Base-by-base conservation (phyloP, 2,888 invertebrate species). In the Poecilus cupreus region DNA sequence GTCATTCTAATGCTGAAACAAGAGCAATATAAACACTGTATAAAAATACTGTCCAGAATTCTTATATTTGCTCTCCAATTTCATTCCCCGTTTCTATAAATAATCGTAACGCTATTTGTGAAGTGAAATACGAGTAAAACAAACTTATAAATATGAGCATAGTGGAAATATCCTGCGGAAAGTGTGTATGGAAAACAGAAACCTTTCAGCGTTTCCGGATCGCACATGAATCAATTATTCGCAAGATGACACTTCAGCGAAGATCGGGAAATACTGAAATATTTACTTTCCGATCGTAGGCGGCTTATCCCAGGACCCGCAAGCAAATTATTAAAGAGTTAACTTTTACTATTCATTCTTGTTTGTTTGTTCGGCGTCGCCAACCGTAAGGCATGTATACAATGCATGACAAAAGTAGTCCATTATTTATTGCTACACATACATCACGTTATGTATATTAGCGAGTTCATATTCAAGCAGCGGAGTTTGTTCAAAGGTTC, bases 371-470 rank as follows among this genome's bases (percentile, higher is more conserved):
- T 0, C 13, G 22, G 18, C 26, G 24, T 60, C 60, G 26, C 3
- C 8, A 11, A n/a, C 43, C 43, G 43, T 43, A 11, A 11, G 43
- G 43, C 43, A 43, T 60, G 60, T 22, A 24, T 68, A 68, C 64
- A 68, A 18, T 32, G 18, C 24, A 13, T 13, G 60, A 60, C 60
- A 60, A 60, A 60, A 60, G 60, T 37, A 37, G 32, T 37, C 13
- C 0, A 18, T 68, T 68, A 68, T 68, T 68, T 68, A 68, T 68
- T 68, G 64, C 37, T 32, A 32, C 18, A 68, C 64, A 68, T 68
- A 68, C 64, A 68, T 68, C 64, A 68, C 37, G 64, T 68, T 68
- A 68, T 68, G 64, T 37, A 68, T 68, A 68, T 68, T 68, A 68
- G 32, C 2, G 64, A 68, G 64, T 68, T 68, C 64, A 68, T 37